These are phyloP conservation scores for Hepsetus odoe DNA, from an alignment of 2,113 vertebrate genomes.

Conservation along the genomic window DNA sequence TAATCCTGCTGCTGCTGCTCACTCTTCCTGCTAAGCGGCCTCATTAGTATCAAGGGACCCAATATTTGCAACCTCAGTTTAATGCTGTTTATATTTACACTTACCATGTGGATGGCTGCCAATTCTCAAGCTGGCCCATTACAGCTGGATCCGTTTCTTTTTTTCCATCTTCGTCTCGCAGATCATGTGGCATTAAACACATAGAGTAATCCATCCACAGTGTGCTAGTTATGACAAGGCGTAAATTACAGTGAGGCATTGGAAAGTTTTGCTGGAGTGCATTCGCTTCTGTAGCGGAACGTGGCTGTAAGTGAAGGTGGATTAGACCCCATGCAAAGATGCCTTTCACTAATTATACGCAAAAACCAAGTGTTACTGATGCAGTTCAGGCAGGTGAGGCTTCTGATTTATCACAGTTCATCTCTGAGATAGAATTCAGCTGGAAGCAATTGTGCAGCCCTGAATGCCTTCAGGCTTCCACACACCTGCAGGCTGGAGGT, in stretches of 20 bases:
- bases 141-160: conserved; percentile 17
- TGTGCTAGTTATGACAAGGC: conserved; percentile 28
- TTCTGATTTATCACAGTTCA: not conserved
- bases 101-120: conserved; percentile 48
- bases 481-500: not conserved
- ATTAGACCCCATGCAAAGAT: conserved; percentile 2
- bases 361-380: not conserved
- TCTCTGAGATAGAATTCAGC: not conserved
- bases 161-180: not conserved
- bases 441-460: not conserved
- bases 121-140: not conserved
- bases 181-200: conserved; percentile 43
- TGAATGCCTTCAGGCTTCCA: not conserved
- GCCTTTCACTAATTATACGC: conserved; percentile 22
- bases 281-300: not conserved
- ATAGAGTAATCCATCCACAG: conserved; percentile 31
- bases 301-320: not conserved
- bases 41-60: conserved; percentile 69
- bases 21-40: conserved; percentile 45
- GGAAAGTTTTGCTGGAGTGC: conserved; percentile 16
- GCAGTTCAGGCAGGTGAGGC: conserved; percentile 11
- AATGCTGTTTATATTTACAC: conserved; percentile 54
- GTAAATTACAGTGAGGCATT: conserved; percentile 25
- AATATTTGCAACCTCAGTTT: conserved; percentile 51
- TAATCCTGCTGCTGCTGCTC: not conserved